Base-by-base conservation (phyloP, 2,888 invertebrate genomes). In the Euproctis similis region DNA sequence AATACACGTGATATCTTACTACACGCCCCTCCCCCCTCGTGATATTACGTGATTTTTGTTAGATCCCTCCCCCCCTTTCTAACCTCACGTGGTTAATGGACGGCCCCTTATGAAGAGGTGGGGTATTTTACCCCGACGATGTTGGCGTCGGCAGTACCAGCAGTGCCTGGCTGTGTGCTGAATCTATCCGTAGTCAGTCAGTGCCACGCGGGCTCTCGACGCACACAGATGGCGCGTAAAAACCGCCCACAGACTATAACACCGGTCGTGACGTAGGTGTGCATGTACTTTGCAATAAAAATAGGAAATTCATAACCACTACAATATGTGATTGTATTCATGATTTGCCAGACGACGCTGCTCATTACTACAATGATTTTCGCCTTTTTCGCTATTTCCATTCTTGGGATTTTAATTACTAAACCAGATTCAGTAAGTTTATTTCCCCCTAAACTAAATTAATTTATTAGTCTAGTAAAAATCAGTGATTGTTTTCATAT, bases 291-390 rank as follows among this genome's bases (percentile, higher is more conserved):
- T 14, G 14, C 14, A n/a, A n/a, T 14, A 14, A 14, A 4, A 14
- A 14, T 14, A 6, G 40, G 24, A 31, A 14, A 19, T 36, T 29
- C 27, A 30, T 28, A 32, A 30, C 9, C 12, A 26, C 39, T n/a
- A n/a, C 37, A 34, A 46, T 53, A 55, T 54, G 50, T 59, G 46
- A 50, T 36, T 34, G 43, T 34, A 33, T 39, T 39, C 34, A 70
- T 71, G 72, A 49, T 51, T 56, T 50, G 53, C 43, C 53, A 49
- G 44, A 53, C 39, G 31, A 46, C 51, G 34, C 40, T 61, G 39
- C 34, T 66, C 45, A 42, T 60, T 38, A 42, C 54, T 48, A 58
- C 51, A 52, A 76, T 77, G 74, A 48, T 66, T 57, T 61, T 64
- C 47, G 53, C 60, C 50, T 53, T 66, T 38, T 38, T 65, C 42